phyloP scores from a whole-genome alignment of 2,797 vertebrate genomes.

The Serranus cabrilla region DNA sequence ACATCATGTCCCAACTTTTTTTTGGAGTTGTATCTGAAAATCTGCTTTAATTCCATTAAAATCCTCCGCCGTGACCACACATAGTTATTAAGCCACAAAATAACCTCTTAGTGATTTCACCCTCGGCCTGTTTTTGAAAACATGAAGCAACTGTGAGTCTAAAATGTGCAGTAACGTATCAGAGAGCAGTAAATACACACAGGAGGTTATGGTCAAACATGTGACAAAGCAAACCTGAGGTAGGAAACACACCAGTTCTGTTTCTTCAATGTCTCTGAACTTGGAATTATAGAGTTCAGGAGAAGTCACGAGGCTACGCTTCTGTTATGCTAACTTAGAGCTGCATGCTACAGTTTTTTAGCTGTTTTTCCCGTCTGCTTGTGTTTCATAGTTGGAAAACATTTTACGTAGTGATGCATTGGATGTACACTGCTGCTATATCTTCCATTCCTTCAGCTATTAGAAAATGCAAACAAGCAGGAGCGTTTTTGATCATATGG shows the following conservation, averaged over 20 bases:
- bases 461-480: no score
- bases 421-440: no score
- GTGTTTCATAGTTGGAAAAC: not conserved
- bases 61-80: not conserved
- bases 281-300: not conserved
- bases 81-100: not conserved
- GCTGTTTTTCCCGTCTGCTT: not conserved
- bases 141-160: not conserved
- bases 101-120: not conserved
- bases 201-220: not conserved
- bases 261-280: not conserved
- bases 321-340: not conserved
- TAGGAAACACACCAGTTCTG: not conserved
- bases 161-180: not conserved
- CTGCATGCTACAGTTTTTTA: not conserved
- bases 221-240: conserved; percentile 1
- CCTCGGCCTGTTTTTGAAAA: not conserved
- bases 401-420: no score
- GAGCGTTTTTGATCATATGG: no score
- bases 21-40: not conserved
- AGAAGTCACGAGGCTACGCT: not conserved
- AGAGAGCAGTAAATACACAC: not conserved
- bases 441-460: no score
- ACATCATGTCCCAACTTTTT: no score
- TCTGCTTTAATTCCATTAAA: not conserved